Percentiles rank a stretch among this genome's conserved stretches.
Evolutionary conservation across 2,888 invertebrate species (phyloP).

Genomic region (Pachymerium ferrugineum): DNA sequence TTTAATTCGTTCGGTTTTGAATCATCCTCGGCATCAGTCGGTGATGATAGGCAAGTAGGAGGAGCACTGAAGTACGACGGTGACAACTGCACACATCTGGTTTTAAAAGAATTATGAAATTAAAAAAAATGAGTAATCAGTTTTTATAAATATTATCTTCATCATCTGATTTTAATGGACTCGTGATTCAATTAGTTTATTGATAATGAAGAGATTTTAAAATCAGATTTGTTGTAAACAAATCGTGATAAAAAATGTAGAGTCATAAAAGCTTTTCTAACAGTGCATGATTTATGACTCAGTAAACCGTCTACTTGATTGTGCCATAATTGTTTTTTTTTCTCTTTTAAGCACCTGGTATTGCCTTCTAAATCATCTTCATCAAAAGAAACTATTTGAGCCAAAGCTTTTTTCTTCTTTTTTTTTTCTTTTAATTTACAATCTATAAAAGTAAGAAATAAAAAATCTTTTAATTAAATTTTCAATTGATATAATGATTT

Average conservation of each 20-base stretch:
- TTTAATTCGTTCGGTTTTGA: not conserved
- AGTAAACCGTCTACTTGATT: no score
- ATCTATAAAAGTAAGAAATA: not conserved
- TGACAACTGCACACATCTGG: slow-evolving; percentile 20
- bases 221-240: not conserved
- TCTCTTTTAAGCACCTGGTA: not conserved
- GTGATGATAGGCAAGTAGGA: slow-evolving; percentile 59
- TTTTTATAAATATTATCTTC: not conserved
- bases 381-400: slow-evolving; percentile 65
- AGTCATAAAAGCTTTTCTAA: not conserved
- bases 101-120: not conserved
- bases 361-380: slow-evolving; percentile 51
- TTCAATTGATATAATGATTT: not conserved
- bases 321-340: no score
- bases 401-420: slow-evolving; percentile 56
- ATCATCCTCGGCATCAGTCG: slow-evolving; percentile 40
- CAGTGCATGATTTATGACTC: not conserved
- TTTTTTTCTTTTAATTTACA: slow-evolving; percentile 44
- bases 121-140: not conserved
- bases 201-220: not conserved
- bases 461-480: slow-evolving; percentile 1
- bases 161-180: not conserved
- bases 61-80: slow-evolving; percentile 56
- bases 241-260: not conserved
- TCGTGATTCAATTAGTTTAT: not conserved